Conservation (phyloP, 2,797 vertebrate genomes). For the Sarcoramphus papa region DNA sequence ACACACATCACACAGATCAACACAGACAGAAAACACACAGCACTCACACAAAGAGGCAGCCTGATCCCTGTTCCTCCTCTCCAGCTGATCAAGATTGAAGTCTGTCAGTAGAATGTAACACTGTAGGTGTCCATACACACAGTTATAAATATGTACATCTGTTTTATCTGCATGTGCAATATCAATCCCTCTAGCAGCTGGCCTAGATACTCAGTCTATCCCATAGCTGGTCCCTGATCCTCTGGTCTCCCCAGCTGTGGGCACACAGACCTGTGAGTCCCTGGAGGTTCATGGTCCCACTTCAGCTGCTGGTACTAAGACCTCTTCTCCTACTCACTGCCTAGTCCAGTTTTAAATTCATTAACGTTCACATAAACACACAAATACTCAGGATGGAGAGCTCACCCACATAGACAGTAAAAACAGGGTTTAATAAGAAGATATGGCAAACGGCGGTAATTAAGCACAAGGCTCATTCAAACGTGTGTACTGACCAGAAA, state of each 20-base stretch:
- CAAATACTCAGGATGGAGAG: background rate
- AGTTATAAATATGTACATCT: background rate
- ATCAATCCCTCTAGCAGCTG: background rate
- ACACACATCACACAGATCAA: background rate
- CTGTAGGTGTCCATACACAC: background rate
- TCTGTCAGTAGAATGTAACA: background rate
- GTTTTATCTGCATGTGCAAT: background rate
- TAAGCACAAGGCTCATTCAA: background rate
- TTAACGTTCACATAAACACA: background rate
- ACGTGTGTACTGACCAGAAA: background rate
- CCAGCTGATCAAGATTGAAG: background rate
- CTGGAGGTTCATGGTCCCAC: background rate
- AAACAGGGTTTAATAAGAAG: background rate
- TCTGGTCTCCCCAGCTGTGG: background rate
- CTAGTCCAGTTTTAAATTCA: background rate
- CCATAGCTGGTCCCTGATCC: background rate
- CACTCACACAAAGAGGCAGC: background rate
- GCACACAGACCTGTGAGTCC: background rate
- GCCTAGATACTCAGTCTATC: background rate
- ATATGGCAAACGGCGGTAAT: background rate
- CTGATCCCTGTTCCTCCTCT: background rate
- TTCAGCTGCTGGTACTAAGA: background rate
- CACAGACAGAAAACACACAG: accelerated
- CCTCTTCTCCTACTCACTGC: background rate
- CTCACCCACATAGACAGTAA: background rate